These are phyloP conservation scores for Ptilonorhynchus violaceus DNA, from an alignment of 2,113 vertebrate species.

Conservation along the genomic window DNA sequence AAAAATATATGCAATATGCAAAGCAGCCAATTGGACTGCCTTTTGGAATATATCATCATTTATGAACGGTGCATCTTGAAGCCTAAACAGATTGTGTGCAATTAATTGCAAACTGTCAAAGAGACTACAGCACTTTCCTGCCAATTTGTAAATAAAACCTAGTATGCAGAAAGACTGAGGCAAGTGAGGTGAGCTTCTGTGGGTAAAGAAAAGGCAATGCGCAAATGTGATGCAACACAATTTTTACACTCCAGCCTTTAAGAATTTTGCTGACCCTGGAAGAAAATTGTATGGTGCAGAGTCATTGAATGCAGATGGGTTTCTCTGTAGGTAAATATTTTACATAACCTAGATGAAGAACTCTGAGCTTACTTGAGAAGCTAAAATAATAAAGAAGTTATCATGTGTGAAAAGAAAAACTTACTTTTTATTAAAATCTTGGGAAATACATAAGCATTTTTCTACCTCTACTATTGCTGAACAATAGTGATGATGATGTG, in stretches of 20 bases:
- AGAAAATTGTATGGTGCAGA: not conserved
- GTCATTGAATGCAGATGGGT: not conserved
- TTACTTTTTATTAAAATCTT: not conserved
- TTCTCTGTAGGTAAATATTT: not conserved
- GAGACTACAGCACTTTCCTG: conserved; percentile 8
- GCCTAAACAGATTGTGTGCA: conserved; percentile 53
- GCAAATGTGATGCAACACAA: not conserved
- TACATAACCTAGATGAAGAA: not conserved
- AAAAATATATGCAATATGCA: conserved; percentile 56
- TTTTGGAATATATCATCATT: conserved; percentile 50
- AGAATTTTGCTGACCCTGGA: conserved; percentile 22
- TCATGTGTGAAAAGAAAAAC: not conserved
- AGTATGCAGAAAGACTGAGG: not conserved
- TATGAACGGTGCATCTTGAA: conserved; percentile 26
- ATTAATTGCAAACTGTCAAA: conserved; percentile 58
- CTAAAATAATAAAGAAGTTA: not conserved
- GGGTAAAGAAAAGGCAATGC: not conserved
- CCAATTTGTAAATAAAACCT: conserved; percentile 46
- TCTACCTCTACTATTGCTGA: not conserved
- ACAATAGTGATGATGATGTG: not conserved
- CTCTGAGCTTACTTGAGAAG: not conserved
- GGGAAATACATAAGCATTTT: not conserved
- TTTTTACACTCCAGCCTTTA: conserved; percentile 12
- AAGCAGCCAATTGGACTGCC: conserved; percentile 36
- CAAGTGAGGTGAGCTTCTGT: not conserved